These are phyloP conservation scores for Ceraclea dissimilis DNA, from an alignment of 2,888 invertebrate species.

Conservation along the genomic window DNA sequence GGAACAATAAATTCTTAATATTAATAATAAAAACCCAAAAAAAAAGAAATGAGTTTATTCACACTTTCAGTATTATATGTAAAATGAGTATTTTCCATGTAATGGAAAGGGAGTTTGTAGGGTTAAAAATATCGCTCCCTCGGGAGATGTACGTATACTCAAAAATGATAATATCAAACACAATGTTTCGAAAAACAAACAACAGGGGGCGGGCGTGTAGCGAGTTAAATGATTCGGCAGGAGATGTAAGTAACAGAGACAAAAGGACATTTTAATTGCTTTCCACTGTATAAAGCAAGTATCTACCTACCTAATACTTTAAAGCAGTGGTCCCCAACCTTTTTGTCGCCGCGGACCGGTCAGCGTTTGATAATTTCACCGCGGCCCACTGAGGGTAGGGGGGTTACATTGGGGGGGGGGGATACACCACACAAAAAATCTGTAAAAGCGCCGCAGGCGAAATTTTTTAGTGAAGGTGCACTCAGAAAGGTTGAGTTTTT, in stretches of 20 bases:
- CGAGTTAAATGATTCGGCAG: constrained; percentile 16
- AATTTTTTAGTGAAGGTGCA: too few species aligned
- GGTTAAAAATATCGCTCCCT: neutral
- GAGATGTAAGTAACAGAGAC: constrained; percentile 14
- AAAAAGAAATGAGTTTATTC: neutral
- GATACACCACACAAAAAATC: too few species aligned
- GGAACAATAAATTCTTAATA: neutral
- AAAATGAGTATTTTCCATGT: neutral
- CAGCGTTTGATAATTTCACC: too few species aligned
- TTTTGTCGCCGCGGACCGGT: too few species aligned
- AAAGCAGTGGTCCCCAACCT: too few species aligned
- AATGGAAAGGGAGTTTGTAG: neutral
- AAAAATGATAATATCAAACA: neutral
- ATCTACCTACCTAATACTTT: too few species aligned
- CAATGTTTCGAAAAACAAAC: neutral
- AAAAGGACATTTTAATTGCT: constrained; percentile 22
- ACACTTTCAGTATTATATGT: neutral
- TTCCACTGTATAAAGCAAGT: neutral
- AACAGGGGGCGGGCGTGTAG: neutral
- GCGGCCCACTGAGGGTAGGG: too few species aligned
- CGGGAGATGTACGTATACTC: neutral
- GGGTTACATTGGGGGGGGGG: too few species aligned
- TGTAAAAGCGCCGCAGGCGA: too few species aligned
- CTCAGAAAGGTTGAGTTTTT: too few species aligned
- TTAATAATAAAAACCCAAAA: neutral